Conservation (phyloP, 2,888 invertebrate genomes). For the Leptinotarsa tumamoca region DNA sequence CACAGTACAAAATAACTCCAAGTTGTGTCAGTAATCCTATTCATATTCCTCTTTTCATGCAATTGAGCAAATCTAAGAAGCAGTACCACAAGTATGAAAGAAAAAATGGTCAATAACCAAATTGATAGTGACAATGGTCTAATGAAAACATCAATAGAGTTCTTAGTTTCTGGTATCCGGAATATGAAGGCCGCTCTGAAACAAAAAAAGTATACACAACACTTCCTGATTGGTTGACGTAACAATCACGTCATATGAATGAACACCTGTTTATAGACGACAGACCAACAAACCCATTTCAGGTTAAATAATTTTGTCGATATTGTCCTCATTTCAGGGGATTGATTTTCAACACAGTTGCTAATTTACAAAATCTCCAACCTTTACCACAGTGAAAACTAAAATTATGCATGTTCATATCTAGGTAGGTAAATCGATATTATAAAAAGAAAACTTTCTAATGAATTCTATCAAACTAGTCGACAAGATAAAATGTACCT, state of each 20-base stretch:
- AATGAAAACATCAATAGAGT: slow-evolving; percentile 56
- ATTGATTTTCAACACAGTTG: too few relatives aligned
- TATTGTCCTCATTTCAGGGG: too few relatives aligned
- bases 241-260: too few relatives aligned
- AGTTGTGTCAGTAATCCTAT: slow-evolving; percentile 41
- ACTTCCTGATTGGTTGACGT: too few relatives aligned
- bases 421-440: too few relatives aligned
- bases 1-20: slow-evolving; percentile 56
- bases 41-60: slow-evolving; percentile 44
- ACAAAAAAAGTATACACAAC: neutral
- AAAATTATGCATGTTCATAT: too few relatives aligned
- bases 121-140: slow-evolving; percentile 56
- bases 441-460: too few relatives aligned
- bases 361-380: too few relatives aligned
- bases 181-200: slow-evolving; percentile 58
- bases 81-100: slow-evolving; percentile 46
- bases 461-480: neutral
- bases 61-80: slow-evolving; percentile 49
- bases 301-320: too few relatives aligned
- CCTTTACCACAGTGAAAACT: too few relatives aligned
- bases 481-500: neutral
- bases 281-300: too few relatives aligned
- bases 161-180: slow-evolving; percentile 54
- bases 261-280: too few relatives aligned
- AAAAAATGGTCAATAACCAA: slow-evolving; percentile 54